A percentile compares a stretch with the other conserved stretches of the same genome.
These are phyloP conservation scores for Scolanthus callimorphus DNA, from an alignment of 92 coral and sea anemone species.

Conservation along the genomic window DNA sequence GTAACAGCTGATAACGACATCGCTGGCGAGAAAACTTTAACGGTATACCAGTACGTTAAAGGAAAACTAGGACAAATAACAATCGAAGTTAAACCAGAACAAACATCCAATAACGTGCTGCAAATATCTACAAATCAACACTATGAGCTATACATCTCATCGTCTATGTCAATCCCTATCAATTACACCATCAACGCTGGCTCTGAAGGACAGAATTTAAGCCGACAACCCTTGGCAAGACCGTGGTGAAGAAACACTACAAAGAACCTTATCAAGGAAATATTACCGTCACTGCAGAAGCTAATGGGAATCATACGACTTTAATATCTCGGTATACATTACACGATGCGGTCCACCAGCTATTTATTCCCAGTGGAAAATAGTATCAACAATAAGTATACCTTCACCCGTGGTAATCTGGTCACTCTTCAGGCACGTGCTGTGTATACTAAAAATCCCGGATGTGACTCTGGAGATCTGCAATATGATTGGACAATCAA, in stretches of 20 bases:
- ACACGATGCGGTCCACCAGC: conserved; percentile 41
- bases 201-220: no score
- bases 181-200: conserved; percentile 45
- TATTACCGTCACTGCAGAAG: conserved; percentile 29
- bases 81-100: conserved; percentile 39
- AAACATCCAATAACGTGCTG: conserved; percentile 23
- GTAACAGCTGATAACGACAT: conserved; percentile 53
- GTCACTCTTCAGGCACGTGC: conserved; percentile 15
- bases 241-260: conserved; percentile 20
- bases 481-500: conserved; percentile 35
- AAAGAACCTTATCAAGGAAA: conserved; percentile 1
- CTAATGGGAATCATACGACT: neutral
- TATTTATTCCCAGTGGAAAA: conserved; percentile 19
- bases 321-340: conserved; percentile 23
- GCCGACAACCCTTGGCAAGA: conserved; percentile 22
- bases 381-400: conserved; percentile 7
- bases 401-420: conserved; percentile 21
- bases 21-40: neutral
- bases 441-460: neutral
- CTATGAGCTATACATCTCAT: conserved; percentile 49
- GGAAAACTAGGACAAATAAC: conserved; percentile 39
- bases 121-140: conserved; percentile 46
- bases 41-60: neutral
- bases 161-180: conserved; percentile 18
- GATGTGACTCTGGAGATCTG: conserved; percentile 9